These are phyloP conservation scores for Siderastrea radians DNA, from an alignment of 92 coral and sea anemone species.

Conservation along the genomic window DNA sequence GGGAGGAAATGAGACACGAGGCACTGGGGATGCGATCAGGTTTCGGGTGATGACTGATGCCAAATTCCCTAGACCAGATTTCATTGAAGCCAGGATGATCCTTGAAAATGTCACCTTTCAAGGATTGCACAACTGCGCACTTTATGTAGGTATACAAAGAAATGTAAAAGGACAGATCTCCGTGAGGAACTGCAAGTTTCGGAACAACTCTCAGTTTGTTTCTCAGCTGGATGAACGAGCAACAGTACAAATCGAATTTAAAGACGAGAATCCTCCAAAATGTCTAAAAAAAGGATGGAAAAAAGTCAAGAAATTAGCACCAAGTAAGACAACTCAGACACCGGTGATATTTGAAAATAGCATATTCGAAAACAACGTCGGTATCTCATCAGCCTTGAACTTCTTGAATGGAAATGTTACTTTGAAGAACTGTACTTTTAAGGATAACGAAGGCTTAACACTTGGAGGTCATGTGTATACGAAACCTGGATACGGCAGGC, in stretches of 20 bases:
- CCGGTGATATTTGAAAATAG: too few species aligned
- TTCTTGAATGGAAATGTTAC: too few species aligned
- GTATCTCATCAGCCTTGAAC: slow-evolving; percentile 39
- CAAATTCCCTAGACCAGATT: background rate
- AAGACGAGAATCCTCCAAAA: background rate
- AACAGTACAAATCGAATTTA: background rate
- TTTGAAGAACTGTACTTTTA: too few species aligned
- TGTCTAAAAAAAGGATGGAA: background rate
- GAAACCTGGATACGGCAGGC: slow-evolving; percentile 24
- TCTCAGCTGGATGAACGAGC: background rate
- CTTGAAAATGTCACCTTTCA: background rate
- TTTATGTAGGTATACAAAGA: background rate
- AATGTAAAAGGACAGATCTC: background rate
- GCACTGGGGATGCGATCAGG: too few species aligned
- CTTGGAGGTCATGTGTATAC: slow-evolving; percentile 9
- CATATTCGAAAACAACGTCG: slow-evolving; percentile 15
- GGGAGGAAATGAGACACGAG: too few species aligned
- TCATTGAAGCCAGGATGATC: background rate
- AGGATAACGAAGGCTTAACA: too few species aligned
- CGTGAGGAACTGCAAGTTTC: too few species aligned
- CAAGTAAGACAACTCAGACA: background rate
- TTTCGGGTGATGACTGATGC: too few species aligned
- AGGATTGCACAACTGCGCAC: background rate
- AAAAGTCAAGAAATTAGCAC: background rate
- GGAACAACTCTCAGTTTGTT: background rate